Conservation (phyloP, 2,113 vertebrate species). For the Prochilodus magdalenae region DNA sequence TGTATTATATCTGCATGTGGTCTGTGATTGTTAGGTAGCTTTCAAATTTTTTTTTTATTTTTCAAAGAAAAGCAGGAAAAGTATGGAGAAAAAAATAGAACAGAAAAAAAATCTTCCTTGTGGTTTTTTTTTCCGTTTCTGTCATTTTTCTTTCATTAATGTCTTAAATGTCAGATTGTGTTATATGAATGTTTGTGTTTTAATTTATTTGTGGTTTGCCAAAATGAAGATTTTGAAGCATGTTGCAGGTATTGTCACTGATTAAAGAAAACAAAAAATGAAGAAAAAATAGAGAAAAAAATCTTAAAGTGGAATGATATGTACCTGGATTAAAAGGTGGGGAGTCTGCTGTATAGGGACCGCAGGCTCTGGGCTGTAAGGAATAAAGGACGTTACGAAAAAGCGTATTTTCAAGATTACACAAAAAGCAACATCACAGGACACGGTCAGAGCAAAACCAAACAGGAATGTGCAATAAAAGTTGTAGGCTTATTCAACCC, state of each 20-base stretch:
- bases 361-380: constrained; percentile 37
- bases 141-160: constrained; percentile 63
- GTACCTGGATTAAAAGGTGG: constrained; percentile 67
- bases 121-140: constrained; percentile 68
- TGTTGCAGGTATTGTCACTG: constrained; percentile 76
- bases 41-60: constrained; percentile 60
- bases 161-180: constrained; percentile 74
- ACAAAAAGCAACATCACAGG: constrained; percentile 59
- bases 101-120: constrained; percentile 74
- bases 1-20: constrained; percentile 79
- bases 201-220: constrained; percentile 83
- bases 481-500: constrained; percentile 78
- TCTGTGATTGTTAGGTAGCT: constrained; percentile 79
- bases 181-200: constrained; percentile 81
- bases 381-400: constrained; percentile 58
- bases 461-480: constrained; percentile 88
- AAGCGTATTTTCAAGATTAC: constrained; percentile 67
- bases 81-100: constrained; percentile 57
- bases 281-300: constrained; percentile 53
- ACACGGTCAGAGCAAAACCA: constrained; percentile 77
- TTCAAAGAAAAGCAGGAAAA: constrained; percentile 74
- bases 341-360: constrained; percentile 58
- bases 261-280: constrained; percentile 66
- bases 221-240: constrained; percentile 80
- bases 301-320: constrained; percentile 63